Evolutionary conservation across 1,140 invertebrate species (phyloP), one percentile per base, ranked within the genome.

Genomic region (Macrosteles quadrilineatus): DNA sequence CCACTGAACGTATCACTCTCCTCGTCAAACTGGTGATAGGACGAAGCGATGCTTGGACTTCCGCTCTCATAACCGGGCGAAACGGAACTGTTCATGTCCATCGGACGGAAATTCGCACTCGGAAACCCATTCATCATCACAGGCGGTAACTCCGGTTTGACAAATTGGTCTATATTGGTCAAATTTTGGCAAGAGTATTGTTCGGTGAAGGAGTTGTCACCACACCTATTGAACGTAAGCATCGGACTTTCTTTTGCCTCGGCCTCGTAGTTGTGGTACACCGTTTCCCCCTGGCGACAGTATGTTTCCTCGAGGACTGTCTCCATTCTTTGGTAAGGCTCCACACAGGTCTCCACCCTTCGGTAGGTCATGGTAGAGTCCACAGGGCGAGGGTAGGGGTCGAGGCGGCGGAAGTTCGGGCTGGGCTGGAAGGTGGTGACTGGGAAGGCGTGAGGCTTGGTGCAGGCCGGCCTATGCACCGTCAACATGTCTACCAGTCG

Each of bases 401-500:
- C 45, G 1, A 53, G 29, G n/a, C 63, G 68, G 11, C 45, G 57
- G 69, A 23, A 67, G 36, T 29, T 31, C 4, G 31, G 50, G 45
- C 19, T 30, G 19, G n/a, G 68, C 32, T 12, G 66, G 62, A 25
- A 53, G 30, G 9, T 25, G 40, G 23, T 66, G 6, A 59, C 21
- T 9, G 57, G 23, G 12, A 23, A 27, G 19, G 40, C 17, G 45
- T 83, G 84, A 72, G 87, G 85, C 70, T 90, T 89, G n/a, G 87
- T 77, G 74, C 90, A 92, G 1, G 85, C 86, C 0, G 90, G 86
- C 3, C 84, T 80, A 79, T 93, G 91, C 2, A 87, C 75, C n/a
- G 86, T 85, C 64, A 94, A 80, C 84, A 93, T 90, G 71, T 92
- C 90, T 69, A 90, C 84, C 36, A 94, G 83, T 73, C 87, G 85